These are phyloP conservation scores for Drosophila sordidula DNA, from an alignment of 2,888 invertebrate genomes.

Conservation along the genomic window DNA sequence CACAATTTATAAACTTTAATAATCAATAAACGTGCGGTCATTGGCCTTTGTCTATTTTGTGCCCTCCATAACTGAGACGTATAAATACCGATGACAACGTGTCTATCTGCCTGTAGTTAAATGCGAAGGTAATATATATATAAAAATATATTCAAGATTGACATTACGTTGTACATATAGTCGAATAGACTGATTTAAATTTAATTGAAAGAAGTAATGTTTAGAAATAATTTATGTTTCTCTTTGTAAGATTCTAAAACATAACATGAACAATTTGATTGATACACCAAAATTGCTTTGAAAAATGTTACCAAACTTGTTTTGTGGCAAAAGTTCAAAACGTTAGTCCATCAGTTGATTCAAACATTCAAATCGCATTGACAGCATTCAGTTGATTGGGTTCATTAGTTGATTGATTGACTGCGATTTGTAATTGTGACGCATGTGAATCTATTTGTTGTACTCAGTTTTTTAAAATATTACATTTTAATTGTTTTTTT, in stretches of 20 bases:
- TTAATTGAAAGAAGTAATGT: too few relatives aligned
- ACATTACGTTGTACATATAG: not conserved
- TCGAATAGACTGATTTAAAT: too few relatives aligned
- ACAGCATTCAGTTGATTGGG: not conserved
- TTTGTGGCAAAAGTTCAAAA: not conserved
- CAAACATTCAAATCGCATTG: not conserved
- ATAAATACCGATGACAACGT: conserved; percentile 20
- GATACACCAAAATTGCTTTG: not conserved
- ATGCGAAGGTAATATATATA: conserved; percentile 6
- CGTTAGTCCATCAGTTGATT: not conserved
- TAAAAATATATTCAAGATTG: conserved; percentile 2
- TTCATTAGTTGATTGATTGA: not conserved
- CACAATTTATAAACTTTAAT: conserved; percentile 24
- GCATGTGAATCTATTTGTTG: too few relatives aligned
- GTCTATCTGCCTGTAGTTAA: conserved; percentile 1
- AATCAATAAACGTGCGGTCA: conserved; percentile 36
- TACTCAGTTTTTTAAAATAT: not conserved
- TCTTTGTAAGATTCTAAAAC: not conserved
- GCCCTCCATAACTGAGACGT: conserved; percentile 30
- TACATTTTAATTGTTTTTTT: not conserved
- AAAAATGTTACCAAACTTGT: conserved; percentile 19
- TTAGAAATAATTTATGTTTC: too few relatives aligned
- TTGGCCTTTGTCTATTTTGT: conserved; percentile 38
- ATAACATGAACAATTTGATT: not conserved
- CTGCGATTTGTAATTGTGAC: not conserved